Evolutionary conservation across 2,113 vertebrate species (phyloP).

Genomic region (Noctilio leporinus): DNA sequence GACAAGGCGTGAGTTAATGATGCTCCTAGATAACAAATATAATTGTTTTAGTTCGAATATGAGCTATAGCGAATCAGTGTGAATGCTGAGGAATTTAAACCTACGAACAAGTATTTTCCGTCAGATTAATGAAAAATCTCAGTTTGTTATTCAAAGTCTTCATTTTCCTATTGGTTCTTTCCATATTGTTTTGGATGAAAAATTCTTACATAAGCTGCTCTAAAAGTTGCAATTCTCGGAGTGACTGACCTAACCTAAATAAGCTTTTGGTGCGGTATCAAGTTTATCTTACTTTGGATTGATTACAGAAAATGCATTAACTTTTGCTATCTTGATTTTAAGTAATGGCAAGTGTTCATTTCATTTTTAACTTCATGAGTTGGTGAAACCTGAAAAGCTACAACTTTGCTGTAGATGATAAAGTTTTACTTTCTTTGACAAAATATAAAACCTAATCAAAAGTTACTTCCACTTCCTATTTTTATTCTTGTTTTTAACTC

Average conservation of each 20-base stretch:
- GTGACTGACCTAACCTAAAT: not conserved
- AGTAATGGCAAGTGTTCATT: not conserved
- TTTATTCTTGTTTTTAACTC: not conserved
- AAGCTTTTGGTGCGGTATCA: not conserved
- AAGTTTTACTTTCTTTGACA: not conserved
- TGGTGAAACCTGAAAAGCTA: not conserved
- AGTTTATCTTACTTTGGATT: not conserved
- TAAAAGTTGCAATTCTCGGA: not conserved
- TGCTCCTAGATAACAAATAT: not conserved
- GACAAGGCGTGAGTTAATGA: not conserved
- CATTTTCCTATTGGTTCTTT: not conserved
- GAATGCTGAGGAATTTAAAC: not conserved
- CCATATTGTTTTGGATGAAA: not conserved
- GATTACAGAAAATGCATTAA: not conserved
- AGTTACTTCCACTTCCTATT: not conserved
- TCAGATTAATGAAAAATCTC: not conserved
- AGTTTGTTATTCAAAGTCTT: not conserved
- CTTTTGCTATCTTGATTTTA: not conserved
- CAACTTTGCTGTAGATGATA: not conserved
- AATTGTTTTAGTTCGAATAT: not conserved
- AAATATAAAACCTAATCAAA: not conserved
- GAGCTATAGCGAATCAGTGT: not conserved
- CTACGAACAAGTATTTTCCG: not conserved
- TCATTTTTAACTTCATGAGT: not conserved
- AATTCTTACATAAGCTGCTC: not conserved